These are phyloP conservation scores for Archocentrus centrarchus DNA, from an alignment of 2,113 vertebrate species.

Conservation along the genomic window DNA sequence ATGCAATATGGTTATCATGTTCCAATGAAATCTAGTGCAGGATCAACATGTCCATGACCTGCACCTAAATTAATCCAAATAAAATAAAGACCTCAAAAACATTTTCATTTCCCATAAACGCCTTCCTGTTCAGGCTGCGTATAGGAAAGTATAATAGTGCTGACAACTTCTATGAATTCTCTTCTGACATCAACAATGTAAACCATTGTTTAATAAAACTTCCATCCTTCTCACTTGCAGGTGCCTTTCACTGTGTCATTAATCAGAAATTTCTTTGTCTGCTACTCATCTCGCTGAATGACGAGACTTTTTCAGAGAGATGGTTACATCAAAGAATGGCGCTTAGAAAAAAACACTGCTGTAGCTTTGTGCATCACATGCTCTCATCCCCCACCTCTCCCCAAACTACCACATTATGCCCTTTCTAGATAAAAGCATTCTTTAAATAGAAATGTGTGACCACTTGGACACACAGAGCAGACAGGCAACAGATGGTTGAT, in stretches of 20 bases:
- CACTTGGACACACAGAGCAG: constrained; percentile 6
- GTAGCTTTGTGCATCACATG: background rate
- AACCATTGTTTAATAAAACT: background rate
- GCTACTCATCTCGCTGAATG: background rate
- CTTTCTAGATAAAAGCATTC: constrained; percentile 61
- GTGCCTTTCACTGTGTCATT: constrained; percentile 13
- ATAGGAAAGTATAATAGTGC: background rate
- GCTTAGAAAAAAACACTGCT: background rate
- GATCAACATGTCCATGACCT: background rate
- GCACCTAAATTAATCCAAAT: background rate
- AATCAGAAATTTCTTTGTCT: constrained; percentile 20
- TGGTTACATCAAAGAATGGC: background rate
- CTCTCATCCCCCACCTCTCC: background rate
- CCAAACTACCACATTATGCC: constrained; percentile 28
- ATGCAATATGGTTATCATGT: background rate
- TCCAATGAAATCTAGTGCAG: background rate
- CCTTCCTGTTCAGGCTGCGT: background rate
- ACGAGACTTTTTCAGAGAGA: background rate
- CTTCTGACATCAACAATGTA: background rate
- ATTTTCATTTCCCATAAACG: background rate
- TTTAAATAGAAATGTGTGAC: constrained; percentile 56
- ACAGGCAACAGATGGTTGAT: constrained; percentile 30
- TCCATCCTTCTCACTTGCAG: constrained; percentile 16
- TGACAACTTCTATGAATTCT: background rate
- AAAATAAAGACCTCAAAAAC: background rate